Conservation (phyloP, 2,888 invertebrate genomes). For the Nomada fucata region DNA sequence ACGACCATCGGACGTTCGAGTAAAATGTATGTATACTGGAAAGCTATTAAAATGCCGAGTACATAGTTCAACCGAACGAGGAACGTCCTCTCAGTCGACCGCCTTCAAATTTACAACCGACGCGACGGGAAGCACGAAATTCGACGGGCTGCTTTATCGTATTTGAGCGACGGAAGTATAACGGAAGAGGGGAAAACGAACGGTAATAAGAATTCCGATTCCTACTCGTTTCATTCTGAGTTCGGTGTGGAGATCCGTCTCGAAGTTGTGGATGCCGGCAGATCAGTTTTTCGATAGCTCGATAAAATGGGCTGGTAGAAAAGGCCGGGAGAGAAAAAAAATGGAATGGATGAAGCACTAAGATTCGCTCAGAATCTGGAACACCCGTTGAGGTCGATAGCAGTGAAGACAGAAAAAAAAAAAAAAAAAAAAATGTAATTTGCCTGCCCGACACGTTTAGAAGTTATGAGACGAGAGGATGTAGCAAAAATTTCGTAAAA, state of each 20-base stretch:
- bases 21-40: constrained; percentile 9
- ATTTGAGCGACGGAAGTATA: constrained; percentile 36
- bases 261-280: constrained; percentile 56
- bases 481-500: neutral
- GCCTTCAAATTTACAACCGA: constrained; percentile 43
- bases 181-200: constrained; percentile 28
- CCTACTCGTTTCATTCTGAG: constrained; percentile 53
- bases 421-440: constrained; percentile 51
- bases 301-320: constrained; percentile 42
- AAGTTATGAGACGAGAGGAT: constrained; percentile 24
- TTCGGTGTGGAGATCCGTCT: constrained; percentile 50
- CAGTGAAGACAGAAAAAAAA: constrained; percentile 32
- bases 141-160: constrained; percentile 54
- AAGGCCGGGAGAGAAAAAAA: neutral
- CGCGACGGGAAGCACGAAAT: constrained; percentile 38
- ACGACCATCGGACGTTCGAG: neutral
- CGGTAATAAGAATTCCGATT: constrained; percentile 64
- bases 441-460: constrained; percentile 9
- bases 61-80: constrained; percentile 28
- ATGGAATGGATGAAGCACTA: constrained; percentile 29
- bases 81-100: constrained; percentile 12
- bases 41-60: constrained; percentile 48
- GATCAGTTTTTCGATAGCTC: constrained; percentile 59
- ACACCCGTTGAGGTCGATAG: constrained; percentile 21
- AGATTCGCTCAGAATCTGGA: constrained; percentile 42